phyloP scores from a whole-genome alignment of 2,113 vertebrate genomes.

The Micronycteris hirsuta region DNA sequence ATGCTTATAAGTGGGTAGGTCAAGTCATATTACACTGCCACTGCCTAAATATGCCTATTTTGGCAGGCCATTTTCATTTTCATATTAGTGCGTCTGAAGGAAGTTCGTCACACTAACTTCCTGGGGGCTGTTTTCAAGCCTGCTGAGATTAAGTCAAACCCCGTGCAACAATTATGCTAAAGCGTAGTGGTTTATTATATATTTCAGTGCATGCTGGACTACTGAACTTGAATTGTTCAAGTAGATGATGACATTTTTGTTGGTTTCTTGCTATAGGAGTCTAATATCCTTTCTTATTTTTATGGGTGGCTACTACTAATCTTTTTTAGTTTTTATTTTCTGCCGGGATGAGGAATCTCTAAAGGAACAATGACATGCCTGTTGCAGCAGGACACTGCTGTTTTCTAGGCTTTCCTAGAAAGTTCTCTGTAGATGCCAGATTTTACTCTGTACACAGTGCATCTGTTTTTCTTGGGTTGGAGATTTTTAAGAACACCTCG shows the following conservation, averaged over 20 bases:
- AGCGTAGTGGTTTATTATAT: background rate
- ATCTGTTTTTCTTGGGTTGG: conserved; percentile 3
- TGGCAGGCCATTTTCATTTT: background rate
- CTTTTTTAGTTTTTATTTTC: background rate
- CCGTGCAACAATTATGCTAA: background rate
- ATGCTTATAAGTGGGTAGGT: background rate
- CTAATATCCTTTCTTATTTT: background rate
- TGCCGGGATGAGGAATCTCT: background rate
- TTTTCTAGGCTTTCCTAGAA: conserved; percentile 62
- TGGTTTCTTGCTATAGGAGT: background rate
- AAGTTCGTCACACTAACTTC: background rate
- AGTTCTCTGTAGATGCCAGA: background rate
- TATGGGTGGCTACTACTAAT: no score
- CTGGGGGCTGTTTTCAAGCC: background rate
- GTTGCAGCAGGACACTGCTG: background rate
- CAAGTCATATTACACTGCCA: background rate
- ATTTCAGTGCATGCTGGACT: background rate
- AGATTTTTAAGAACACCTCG: conserved; percentile 23
- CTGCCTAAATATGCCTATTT: background rate
- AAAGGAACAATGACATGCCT: background rate
- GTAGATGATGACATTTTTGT: background rate
- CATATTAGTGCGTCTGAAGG: background rate
- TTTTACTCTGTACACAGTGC: background rate
- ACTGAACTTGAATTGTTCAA: background rate
- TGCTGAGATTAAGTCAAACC: conserved; percentile 53